These are phyloP conservation scores for Temnothorax longispinosus DNA, from an alignment of 1,140 invertebrate genomes.

Conservation along the genomic window DNA sequence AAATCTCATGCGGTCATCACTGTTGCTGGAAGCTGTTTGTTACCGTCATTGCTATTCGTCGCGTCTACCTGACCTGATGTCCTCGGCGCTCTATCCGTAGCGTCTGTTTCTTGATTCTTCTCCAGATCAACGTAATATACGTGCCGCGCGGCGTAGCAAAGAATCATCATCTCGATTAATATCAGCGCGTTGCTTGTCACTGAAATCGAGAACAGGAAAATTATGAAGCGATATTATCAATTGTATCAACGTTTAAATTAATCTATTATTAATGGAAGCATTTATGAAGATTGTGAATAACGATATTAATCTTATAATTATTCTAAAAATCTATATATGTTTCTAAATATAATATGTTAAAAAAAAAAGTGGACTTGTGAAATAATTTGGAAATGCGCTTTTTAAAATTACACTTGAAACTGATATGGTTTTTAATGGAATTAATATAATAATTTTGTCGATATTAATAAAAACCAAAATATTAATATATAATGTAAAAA, in stretches of 20 bases:
- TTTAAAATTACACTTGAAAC: not conserved
- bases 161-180: slow-evolving; percentile 84
- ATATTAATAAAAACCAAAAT: not conserved
- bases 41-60: slow-evolving; percentile 75
- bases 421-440: not conserved
- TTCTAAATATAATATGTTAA: not conserved
- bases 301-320: not conserved
- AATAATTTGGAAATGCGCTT: not conserved
- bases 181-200: slow-evolving; percentile 84
- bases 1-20: slow-evolving; percentile 38
- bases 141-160: slow-evolving; percentile 82
- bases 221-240: not conserved
- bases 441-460: not conserved
- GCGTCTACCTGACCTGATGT: slow-evolving; percentile 61
- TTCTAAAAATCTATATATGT: not conserved
- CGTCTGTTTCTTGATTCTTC: slow-evolving; percentile 59
- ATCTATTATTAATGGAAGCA: not conserved
- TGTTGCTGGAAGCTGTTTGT: slow-evolving; percentile 23
- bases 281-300: not conserved
- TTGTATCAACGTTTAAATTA: not conserved
- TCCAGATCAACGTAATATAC: slow-evolving; percentile 79
- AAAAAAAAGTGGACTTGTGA: not conserved
- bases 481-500: not conserved
- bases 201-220: slow-evolving; percentile 77
- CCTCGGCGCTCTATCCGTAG: slow-evolving; percentile 75